A percentile compares a stretch with the other conserved stretches of the same genome.
These are phyloP conservation scores for Psittacula derbiana DNA, from an alignment of 2,797 vertebrate species.

Conservation along the genomic window DNA sequence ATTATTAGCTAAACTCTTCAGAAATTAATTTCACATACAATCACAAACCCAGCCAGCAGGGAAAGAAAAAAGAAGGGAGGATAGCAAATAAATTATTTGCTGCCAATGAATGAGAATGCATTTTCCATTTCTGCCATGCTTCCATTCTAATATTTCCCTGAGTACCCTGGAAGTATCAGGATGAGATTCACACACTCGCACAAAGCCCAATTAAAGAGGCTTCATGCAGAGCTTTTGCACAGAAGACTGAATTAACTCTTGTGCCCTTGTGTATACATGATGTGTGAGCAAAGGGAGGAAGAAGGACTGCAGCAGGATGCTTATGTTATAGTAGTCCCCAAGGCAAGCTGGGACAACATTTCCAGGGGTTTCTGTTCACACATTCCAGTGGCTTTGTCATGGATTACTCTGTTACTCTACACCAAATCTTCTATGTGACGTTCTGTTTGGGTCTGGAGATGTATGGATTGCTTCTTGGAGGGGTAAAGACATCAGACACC, in stretches of 20 bases:
- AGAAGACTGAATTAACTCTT: not conserved
- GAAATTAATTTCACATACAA: constrained; percentile 12
- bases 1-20: constrained; percentile 22
- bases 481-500: not conserved
- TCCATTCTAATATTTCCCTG: not conserved
- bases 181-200: not conserved
- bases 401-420: not conserved
- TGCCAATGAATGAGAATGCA: not conserved
- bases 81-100: not conserved
- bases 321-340: not conserved
- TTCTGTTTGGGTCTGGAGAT: not conserved
- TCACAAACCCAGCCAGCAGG: not conserved
- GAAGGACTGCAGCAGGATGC: not conserved
- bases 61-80: not conserved
- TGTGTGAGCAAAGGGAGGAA: not conserved
- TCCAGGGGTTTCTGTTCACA: not conserved
- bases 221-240: not conserved
- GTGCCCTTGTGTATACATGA: not conserved
- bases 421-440: not conserved
- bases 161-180: not conserved
- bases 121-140: constrained; percentile 13
- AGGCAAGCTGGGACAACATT: not conserved
- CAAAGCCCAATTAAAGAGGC: not conserved
- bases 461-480: not conserved
- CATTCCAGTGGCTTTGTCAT: not conserved